These are phyloP conservation scores for Craterocephalus amniculus DNA, from an alignment of 2,797 vertebrate species.

Conservation along the genomic window DNA sequence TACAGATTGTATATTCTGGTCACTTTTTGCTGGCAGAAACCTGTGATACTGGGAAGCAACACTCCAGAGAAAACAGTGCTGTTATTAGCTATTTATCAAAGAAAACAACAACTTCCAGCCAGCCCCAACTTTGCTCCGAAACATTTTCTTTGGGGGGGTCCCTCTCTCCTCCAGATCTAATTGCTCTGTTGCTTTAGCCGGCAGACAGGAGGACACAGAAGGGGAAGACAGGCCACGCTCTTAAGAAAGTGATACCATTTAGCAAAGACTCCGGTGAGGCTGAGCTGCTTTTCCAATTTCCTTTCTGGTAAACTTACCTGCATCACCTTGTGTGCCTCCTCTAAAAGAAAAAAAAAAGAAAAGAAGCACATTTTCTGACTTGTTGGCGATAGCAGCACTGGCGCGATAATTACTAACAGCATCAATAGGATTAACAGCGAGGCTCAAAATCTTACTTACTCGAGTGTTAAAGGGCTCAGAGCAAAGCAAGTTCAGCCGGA, in stretches of 20 bases:
- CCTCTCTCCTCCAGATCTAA: constrained; percentile 14
- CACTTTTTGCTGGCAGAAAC: not conserved
- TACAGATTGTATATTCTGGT: not conserved
- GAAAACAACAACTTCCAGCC: not conserved
- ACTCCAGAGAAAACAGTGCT: not conserved
- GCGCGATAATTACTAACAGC: not conserved
- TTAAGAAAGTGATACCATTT: constrained; percentile 7
- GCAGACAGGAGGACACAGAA: constrained; percentile 5
- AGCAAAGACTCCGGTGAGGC: constrained; percentile 6
- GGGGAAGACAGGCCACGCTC: constrained; percentile 17
- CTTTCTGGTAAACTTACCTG: not conserved
- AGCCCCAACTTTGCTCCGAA: constrained; percentile 6
- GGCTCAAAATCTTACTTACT: too few species aligned
- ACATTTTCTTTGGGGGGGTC: constrained; percentile 1
- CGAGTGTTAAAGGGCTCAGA: not conserved
- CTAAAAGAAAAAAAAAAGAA: not conserved
- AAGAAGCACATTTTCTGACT: too few species aligned
- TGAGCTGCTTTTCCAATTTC: constrained; percentile 3
- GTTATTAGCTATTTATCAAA: constrained; percentile 11
- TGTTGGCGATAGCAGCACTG: not conserved
- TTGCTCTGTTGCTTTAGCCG: constrained; percentile 12
- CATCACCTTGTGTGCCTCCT: not conserved
- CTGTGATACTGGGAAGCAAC: not conserved
- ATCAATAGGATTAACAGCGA: not conserved
- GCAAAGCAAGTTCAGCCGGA: too few species aligned